Evolutionary conservation across 1,140 invertebrate species (phyloP).

Genomic region (Carposina sasakii): DNA sequence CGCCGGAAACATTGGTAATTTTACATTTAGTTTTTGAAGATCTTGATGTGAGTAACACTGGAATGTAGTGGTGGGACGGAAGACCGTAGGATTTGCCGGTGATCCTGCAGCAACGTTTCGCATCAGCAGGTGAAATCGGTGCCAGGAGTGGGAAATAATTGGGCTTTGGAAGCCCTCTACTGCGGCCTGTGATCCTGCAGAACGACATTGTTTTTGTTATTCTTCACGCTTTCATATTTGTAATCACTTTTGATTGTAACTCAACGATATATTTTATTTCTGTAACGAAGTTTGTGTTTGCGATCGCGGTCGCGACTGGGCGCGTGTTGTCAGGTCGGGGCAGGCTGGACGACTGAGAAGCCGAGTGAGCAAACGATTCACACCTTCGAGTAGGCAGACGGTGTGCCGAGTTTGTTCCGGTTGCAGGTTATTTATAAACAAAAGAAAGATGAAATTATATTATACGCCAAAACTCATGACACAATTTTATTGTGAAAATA

Average conservation of each 20-base stretch:
- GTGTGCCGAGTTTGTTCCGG: constrained; percentile 64
- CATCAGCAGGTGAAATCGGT: constrained; percentile 85
- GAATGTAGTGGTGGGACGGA: constrained; percentile 85
- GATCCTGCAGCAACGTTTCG: constrained; percentile 84
- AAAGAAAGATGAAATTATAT: constrained; percentile 56
- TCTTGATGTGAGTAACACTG: constrained; percentile 77
- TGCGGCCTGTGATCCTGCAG: constrained; percentile 87
- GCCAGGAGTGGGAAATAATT: constrained; percentile 89
- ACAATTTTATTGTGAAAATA: constrained; percentile 51
- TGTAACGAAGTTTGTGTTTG: constrained; percentile 35
- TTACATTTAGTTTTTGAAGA: constrained; percentile 76
- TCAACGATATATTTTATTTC: no score
- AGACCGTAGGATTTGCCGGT: constrained; percentile 86
- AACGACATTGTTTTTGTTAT: constrained; percentile 75
- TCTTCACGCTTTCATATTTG: constrained; percentile 59
- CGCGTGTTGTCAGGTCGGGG: constrained; percentile 21
- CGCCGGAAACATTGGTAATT: constrained; percentile 76
- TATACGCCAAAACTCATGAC: constrained; percentile 57
- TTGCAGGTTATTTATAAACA: constrained; percentile 65
- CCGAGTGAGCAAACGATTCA: constrained; percentile 26
- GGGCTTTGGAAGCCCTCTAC: constrained; percentile 84
- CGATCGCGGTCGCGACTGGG: constrained; percentile 43
- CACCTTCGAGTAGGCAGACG: constrained; percentile 60
- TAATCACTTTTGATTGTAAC: no score
- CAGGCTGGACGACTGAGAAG: constrained; percentile 32